These are phyloP conservation scores for Ormyrus rosae DNA, from an alignment of 2,888 invertebrate species.

Conservation along the genomic window DNA sequence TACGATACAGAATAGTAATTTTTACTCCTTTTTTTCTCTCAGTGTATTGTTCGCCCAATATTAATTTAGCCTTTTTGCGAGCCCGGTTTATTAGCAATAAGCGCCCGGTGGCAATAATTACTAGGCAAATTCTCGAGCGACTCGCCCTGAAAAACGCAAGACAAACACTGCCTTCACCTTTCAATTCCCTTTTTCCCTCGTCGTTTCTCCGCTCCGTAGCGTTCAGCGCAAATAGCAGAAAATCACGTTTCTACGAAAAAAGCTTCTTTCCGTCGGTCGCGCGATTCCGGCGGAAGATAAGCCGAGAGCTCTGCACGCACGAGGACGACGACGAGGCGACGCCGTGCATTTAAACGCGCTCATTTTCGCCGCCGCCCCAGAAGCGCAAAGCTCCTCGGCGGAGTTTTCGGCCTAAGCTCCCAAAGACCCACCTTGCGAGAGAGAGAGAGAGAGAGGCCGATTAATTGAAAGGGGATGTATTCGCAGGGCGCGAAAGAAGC, in stretches of 20 bases:
- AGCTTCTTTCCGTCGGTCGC: not conserved
- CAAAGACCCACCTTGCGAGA: no score
- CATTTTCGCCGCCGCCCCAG: slow-evolving; percentile 21
- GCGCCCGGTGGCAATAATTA: no score
- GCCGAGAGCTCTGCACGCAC: not conserved
- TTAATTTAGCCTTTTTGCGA: no score
- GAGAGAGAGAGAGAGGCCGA: not conserved
- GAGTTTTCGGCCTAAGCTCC: no score
- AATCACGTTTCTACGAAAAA: slow-evolving; percentile 23
- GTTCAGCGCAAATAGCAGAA: not conserved
- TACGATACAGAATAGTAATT: no score
- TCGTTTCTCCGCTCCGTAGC: no score
- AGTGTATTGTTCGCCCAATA: not conserved
- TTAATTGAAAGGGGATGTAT: slow-evolving; percentile 50
- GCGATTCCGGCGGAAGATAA: slow-evolving; percentile 17
- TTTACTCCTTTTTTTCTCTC: not conserved
- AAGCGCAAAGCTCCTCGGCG: not conserved
- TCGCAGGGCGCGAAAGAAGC: slow-evolving; percentile 13
- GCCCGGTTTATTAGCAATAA: no score
- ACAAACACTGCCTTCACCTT: not conserved
- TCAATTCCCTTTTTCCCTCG: not conserved
- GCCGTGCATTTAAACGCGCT: slow-evolving; percentile 45
- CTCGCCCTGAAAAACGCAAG: no score
- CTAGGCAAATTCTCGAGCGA: no score
- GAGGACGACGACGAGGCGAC: not conserved